phyloP scores from a whole-genome alignment of 2,888 invertebrate genomes.

The Acronicta psi region DNA sequence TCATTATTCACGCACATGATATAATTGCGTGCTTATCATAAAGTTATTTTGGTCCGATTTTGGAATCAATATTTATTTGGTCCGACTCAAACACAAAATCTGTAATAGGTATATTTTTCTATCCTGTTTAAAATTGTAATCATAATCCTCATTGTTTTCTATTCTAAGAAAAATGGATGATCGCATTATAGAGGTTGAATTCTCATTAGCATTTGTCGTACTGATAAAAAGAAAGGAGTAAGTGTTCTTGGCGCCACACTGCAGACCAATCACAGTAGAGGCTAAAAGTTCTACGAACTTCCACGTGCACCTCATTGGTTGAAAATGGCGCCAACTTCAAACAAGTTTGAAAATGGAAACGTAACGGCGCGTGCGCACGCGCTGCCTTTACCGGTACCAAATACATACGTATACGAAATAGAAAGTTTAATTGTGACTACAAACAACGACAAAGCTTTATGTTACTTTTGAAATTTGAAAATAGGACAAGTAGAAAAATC shows the following conservation, averaged over 20 bases:
- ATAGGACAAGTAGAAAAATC: too few relatives aligned
- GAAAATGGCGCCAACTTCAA: conserved; percentile 75
- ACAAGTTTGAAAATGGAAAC: conserved; percentile 72
- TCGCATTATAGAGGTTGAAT: conserved; percentile 22
- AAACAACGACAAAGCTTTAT: conserved; percentile 5
- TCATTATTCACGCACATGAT: too few relatives aligned
- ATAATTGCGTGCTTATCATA: too few relatives aligned
- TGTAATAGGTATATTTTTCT: neutral
- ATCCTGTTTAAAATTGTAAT: conserved; percentile 1
- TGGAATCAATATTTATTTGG: neutral
- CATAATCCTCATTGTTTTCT: conserved; percentile 4
- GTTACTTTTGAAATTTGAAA: neutral
- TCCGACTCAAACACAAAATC: neutral
- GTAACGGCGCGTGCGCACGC: conserved; percentile 65
- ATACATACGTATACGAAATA: conserved; percentile 55
- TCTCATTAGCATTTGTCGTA: conserved; percentile 34
- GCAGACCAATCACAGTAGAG: conserved; percentile 73
- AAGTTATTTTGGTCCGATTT: too few relatives aligned
- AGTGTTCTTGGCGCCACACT: conserved; percentile 57
- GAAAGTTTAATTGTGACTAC: conserved; percentile 49
- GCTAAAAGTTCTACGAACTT: conserved; percentile 83
- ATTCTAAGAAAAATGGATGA: conserved; percentile 11
- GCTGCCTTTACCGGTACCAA: conserved; percentile 43
- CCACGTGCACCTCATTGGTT: conserved; percentile 68
- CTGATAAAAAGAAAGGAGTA: conserved; percentile 48